A percentile compares a stretch with the other conserved stretches of the same genome.
Conservation (phyloP, 2,888 invertebrate genomes). For the Gibbula magus region DNA sequence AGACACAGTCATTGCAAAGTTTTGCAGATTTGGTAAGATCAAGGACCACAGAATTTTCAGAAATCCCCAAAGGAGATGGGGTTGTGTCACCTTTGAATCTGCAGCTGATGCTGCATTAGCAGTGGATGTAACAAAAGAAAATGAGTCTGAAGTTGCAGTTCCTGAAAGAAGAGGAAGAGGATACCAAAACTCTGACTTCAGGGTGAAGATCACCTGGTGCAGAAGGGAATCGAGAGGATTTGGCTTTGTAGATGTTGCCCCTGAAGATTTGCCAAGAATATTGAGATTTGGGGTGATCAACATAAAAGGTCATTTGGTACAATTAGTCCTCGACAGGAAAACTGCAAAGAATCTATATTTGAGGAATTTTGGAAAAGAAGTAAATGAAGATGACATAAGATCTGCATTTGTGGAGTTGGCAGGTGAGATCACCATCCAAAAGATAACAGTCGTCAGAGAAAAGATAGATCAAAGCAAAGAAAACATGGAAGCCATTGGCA, state of each 20-base stretch:
- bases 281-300: neutral
- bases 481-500: constrained; percentile 3
- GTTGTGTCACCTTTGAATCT: constrained; percentile 50
- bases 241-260: constrained; percentile 50
- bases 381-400: constrained; percentile 42
- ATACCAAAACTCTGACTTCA: constrained; percentile 37
- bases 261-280: constrained; percentile 35
- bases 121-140: constrained; percentile 36
- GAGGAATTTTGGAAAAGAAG: constrained; percentile 30
- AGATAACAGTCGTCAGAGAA: constrained; percentile 20
- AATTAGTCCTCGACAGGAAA: constrained; percentile 23
- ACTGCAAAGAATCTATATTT: constrained; percentile 26
- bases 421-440: constrained; percentile 1
- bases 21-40: constrained; percentile 48
- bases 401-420: constrained; percentile 27
- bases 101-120: constrained; percentile 34
- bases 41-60: constrained; percentile 38
- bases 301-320: constrained; percentile 14
- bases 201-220: constrained; percentile 53
- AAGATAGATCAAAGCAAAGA: neutral
- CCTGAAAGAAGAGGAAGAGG: constrained; percentile 28
- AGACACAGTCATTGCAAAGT: constrained; percentile 34
- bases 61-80: constrained; percentile 46
- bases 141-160: constrained; percentile 41
- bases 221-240: constrained; percentile 51